phyloP scores from a whole-genome alignment of 2,888 invertebrate species.

The Nomada goodeniana region DNA sequence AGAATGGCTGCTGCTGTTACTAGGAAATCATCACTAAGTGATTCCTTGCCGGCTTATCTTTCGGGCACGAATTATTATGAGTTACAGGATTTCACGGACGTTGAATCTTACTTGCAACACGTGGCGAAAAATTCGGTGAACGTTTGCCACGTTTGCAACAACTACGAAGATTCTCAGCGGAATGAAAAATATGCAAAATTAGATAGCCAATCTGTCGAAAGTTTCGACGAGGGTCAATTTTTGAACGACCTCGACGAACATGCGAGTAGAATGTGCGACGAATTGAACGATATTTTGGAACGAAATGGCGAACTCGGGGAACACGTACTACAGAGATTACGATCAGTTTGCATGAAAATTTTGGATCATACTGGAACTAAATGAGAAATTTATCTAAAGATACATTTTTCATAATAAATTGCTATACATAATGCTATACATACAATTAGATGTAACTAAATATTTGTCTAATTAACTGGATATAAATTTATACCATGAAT shows the following conservation, averaged over 20 bases:
- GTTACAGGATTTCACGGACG: constrained; percentile 58
- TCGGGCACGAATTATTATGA: constrained; percentile 62
- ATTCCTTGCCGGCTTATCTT: constrained; percentile 75
- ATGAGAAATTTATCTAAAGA: not conserved
- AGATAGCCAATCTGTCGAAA: constrained; percentile 35
- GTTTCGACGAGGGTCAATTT: not conserved
- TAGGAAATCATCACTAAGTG: constrained; percentile 65
- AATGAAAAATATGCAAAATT: constrained; percentile 70
- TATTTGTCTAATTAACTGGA: not conserved
- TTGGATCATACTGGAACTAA: constrained; percentile 12
- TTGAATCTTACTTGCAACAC: constrained; percentile 65
- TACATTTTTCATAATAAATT: not conserved
- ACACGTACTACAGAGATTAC: constrained; percentile 37
- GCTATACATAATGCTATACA: not conserved
- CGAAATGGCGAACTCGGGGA: constrained; percentile 60
- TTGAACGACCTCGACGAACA: constrained; percentile 59
- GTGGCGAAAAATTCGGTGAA: constrained; percentile 37
- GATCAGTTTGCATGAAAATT: constrained; percentile 27
- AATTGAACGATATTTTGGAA: constrained; percentile 67
- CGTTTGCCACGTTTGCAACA: constrained; percentile 26
- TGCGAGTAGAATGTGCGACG: constrained; percentile 69
- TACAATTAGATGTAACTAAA: not conserved
- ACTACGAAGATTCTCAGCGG: constrained; percentile 60
- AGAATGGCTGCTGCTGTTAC: constrained; percentile 70
- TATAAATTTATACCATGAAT: not conserved